Evolutionary conservation across 2,888 invertebrate species (phyloP).

Genomic region (Caenorhabditis sinica): DNA sequence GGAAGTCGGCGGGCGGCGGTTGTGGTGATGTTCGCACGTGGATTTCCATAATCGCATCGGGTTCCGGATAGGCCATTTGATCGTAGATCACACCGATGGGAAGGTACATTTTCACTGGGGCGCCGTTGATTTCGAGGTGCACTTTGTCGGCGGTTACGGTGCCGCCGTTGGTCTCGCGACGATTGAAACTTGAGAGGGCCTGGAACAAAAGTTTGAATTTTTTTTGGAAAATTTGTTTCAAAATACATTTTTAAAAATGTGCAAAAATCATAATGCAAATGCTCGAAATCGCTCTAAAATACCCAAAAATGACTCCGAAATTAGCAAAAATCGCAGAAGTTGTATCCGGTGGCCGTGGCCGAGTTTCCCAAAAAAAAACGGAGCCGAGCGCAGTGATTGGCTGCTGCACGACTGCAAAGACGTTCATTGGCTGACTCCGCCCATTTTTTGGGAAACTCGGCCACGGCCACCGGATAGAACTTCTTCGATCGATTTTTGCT

Average conservation of each 20-base stretch:
- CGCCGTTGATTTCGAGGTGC: constrained; percentile 78
- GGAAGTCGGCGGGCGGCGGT: constrained; percentile 26
- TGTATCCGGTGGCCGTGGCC: too few species aligned
- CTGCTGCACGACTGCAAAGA: too few species aligned
- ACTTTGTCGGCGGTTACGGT: constrained; percentile 69
- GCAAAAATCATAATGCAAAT: neutral
- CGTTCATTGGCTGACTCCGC: too few species aligned
- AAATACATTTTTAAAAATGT: neutral
- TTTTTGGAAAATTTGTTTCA: neutral
- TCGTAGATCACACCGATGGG: constrained; percentile 94
- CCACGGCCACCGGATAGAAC: too few species aligned
- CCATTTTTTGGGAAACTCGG: too few species aligned
- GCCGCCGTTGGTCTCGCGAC: constrained; percentile 64
- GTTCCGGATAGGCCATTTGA: constrained; percentile 85
- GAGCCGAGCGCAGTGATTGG: too few species aligned
- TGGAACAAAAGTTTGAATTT: constrained; percentile 22
- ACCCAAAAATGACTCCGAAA: too few species aligned
- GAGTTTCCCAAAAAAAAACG: too few species aligned
- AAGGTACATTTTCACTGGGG: constrained; percentile 85
- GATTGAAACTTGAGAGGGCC: constrained; percentile 59
- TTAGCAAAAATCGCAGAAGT: too few species aligned
- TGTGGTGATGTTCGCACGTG: constrained; percentile 95
- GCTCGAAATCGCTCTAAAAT: neutral
- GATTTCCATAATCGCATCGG: constrained; percentile 90
- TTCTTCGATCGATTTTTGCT: too few species aligned